Conservation (phyloP, 2,888 invertebrate species). For the Xanthostigma xanthostigma region DNA sequence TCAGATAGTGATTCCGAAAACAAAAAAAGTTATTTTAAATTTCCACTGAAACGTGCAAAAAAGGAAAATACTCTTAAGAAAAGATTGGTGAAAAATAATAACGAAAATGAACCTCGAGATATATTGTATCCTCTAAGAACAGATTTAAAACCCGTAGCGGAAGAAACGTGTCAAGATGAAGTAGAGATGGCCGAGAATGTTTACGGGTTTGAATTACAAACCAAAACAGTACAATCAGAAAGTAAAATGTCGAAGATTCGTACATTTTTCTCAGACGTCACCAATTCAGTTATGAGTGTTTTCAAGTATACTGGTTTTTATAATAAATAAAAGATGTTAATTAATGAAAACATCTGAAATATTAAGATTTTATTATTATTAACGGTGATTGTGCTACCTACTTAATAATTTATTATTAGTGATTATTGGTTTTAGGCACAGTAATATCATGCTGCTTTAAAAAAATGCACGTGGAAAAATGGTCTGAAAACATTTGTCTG, state of each 20-base stretch:
- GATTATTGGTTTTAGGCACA: too few species aligned
- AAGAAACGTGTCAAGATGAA: background rate
- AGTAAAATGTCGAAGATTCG: background rate
- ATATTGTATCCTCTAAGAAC: constrained; percentile 2
- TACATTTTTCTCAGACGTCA: background rate
- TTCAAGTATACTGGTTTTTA: background rate
- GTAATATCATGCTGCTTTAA: too few species aligned
- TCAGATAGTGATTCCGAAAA: background rate
- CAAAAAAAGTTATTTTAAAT: background rate
- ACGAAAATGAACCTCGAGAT: background rate
- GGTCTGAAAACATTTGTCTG: too few species aligned
- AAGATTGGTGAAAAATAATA: background rate
- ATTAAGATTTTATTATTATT: background rate
- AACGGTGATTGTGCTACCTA: too few species aligned
- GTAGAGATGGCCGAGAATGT: background rate
- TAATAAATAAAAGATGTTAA: background rate
- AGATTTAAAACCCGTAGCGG: background rate
- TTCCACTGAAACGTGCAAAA: background rate
- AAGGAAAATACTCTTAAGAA: background rate
- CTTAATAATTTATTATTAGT: too few species aligned
- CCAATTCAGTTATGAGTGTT: background rate
- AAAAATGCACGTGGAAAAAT: too few species aligned
- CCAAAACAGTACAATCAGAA: background rate
- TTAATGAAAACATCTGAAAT: background rate
- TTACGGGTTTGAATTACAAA: background rate